Conservation (phyloP, 2,113 vertebrate genomes). For the Urocolius indicus region DNA sequence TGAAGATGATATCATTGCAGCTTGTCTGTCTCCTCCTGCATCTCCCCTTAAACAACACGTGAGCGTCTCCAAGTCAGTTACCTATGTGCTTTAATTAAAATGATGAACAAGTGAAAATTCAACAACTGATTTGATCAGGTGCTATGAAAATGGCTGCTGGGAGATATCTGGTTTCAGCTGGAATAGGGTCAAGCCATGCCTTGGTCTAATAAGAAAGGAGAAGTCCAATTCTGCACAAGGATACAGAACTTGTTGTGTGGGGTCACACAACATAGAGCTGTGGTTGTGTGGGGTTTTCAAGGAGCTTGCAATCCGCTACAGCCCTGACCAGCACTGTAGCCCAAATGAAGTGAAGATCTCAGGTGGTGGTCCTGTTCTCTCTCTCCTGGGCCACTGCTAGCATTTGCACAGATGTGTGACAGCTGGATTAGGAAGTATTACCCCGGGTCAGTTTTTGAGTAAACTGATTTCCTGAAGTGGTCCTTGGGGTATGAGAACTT, state of each 20-base stretch:
- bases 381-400: background rate
- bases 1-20: background rate
- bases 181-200: background rate
- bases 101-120: background rate
- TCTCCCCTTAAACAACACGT: background rate
- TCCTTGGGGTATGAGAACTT: background rate
- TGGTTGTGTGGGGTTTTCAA: background rate
- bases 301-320: background rate
- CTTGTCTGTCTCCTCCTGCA: background rate
- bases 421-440: background rate
- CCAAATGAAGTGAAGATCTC: background rate
- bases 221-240: accelerated
- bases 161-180: background rate
- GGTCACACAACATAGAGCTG: background rate
- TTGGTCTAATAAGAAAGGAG: background rate
- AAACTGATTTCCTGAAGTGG: background rate
- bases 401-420: background rate
- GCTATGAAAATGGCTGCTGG: background rate
- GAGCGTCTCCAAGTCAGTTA: background rate
- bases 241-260: background rate
- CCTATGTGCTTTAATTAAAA: background rate
- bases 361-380: background rate
- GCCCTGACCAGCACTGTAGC: background rate
- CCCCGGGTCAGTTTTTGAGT: background rate
- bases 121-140: background rate